Base-by-base conservation (phyloP, 2,113 vertebrate species). In the Grus americana region DNA sequence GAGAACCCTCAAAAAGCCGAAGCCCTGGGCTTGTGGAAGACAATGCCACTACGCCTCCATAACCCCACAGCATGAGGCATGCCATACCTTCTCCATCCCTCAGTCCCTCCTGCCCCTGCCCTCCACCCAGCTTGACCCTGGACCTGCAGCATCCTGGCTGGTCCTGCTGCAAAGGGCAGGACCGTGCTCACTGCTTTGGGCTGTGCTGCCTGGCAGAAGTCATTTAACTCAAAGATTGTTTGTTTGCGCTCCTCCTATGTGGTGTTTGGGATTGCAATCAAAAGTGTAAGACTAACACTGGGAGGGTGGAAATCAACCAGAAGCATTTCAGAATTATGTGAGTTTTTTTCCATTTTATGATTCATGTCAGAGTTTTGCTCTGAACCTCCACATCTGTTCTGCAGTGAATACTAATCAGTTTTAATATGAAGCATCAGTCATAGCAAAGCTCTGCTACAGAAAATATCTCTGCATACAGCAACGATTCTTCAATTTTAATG, bases 391-490 rank as follows among this genome's bases (percentile, higher is more conserved):
- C 15, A 34, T 58, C n/a, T 92, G 65, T 54, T 78, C 70, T 90
- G 47, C 21, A 17, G 17, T 66, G 94, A 92, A 82, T 86, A 55
- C 46, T 86, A 71, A 95, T 84, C 26, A 26, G 62, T 72, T 81
- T 40, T 91, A 93, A 71, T 79, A 46, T 3, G 17, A 52, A 66
- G 8, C 61, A 97, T 94, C 93, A 72, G 59, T 96, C 93, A 91
- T 17, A 67, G 73, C 70, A 68, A 55, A 91, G 78, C 58, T 38
- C 71, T 68, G 34, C 55, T 38, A 54, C 26, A 50, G 34, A 24
- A 92, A 55, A 70, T 38, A 57, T 42, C 44, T 62, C 84, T 63
- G 42, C 49, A 42, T 36, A 44, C 54, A 95, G 40, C 47, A 71
- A 38, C 22, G 50, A 20, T 82, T 82, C 52, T 62, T 95, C 79